phyloP scores from a whole-genome alignment of 2,888 invertebrate genomes.

The Epirrhoe tristata region DNA sequence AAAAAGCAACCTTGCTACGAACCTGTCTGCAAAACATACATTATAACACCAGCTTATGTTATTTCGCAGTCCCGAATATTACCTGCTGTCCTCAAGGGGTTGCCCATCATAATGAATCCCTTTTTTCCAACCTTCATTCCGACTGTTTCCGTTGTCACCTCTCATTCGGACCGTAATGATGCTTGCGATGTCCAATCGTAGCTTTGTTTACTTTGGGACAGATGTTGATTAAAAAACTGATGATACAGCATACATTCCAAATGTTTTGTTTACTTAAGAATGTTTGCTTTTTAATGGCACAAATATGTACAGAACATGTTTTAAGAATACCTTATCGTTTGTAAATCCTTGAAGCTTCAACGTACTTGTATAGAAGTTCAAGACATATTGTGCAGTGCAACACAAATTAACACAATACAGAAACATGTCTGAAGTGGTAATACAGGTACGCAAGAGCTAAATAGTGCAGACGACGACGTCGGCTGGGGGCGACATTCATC shows the following conservation, averaged over 20 bases:
- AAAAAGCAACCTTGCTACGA: not conserved
- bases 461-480: conserved; percentile 28
- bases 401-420: conserved; percentile 6
- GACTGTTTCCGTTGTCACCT: conserved; percentile 43
- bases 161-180: conserved; percentile 40
- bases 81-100: conserved; percentile 45
- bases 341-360: not conserved
- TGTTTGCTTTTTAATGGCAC: not conserved
- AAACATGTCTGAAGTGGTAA: conserved; percentile 23
- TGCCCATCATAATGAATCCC: conserved; percentile 45
- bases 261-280: not conserved
- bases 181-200: conserved; percentile 34
- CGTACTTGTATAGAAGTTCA: not conserved
- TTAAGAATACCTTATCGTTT: conserved; percentile 7
- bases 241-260: not conserved
- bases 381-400: conserved; percentile 7
- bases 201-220: conserved; percentile 37
- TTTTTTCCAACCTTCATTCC: conserved; percentile 44
- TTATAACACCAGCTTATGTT: conserved; percentile 31
- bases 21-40: conserved; percentile 16
- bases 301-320: conserved; percentile 6
- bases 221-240: conserved; percentile 30
- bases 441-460: conserved; percentile 19
- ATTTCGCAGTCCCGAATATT: conserved; percentile 42
- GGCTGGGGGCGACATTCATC: conserved; percentile 33